phyloP scores from a whole-genome alignment of 2,113 vertebrate species.

The Myrmecophaga tridactyla region DNA sequence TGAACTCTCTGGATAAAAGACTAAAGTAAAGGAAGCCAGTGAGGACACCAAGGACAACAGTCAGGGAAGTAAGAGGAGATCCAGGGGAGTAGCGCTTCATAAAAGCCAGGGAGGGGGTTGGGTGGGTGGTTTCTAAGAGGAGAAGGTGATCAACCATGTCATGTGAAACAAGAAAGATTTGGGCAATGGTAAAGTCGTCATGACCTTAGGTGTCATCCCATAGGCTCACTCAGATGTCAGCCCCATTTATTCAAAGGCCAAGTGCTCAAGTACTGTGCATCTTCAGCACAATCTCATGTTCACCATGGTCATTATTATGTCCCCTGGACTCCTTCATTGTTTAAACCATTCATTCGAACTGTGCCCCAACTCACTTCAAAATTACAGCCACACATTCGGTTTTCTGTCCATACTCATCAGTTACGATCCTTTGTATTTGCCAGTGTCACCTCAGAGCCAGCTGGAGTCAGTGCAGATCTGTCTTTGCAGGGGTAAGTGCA shows the following conservation, averaged over 20 bases:
- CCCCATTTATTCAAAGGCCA: background rate
- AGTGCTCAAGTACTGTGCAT: background rate
- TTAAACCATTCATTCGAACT: background rate
- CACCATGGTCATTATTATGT: background rate
- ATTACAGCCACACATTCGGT: background rate
- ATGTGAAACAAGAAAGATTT: too few relatives aligned
- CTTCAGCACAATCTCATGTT: background rate
- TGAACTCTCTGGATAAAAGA: too few relatives aligned
- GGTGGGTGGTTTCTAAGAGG: too few relatives aligned
- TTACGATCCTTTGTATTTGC: conserved; percentile 4
- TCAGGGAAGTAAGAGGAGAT: too few relatives aligned
- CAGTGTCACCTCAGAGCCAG: background rate
- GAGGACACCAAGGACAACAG: too few relatives aligned
- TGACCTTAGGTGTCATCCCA: background rate
- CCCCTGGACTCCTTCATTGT: background rate
- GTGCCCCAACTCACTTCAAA: background rate
- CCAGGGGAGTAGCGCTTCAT: too few relatives aligned
- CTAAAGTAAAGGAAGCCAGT: too few relatives aligned
- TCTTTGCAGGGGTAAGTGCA: background rate
- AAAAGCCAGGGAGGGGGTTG: too few relatives aligned
- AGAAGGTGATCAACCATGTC: too few relatives aligned
- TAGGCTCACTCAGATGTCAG: background rate
- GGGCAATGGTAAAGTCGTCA: background rate
- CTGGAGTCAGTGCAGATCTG: background rate
- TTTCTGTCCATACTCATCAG: background rate